These are phyloP conservation scores for Greenwoodochromis staneri DNA, from an alignment of 2,113 vertebrate genomes.

Conservation along the genomic window DNA sequence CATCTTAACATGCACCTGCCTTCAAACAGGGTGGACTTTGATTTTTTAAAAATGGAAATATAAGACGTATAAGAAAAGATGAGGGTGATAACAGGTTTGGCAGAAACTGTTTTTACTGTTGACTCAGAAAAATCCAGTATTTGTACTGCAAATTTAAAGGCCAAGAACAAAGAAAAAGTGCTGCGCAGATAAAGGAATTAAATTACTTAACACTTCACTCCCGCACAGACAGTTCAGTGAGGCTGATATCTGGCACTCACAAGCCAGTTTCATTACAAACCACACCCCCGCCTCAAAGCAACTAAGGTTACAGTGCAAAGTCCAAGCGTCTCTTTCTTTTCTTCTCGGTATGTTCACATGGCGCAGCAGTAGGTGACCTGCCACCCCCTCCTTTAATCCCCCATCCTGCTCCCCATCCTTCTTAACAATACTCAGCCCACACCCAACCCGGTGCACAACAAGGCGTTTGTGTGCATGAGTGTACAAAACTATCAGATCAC, in stretches of 20 bases:
- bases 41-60: not conserved
- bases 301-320: not conserved
- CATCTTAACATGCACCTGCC: not conserved
- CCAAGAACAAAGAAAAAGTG: not conserved
- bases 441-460: not conserved
- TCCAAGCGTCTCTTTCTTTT: not conserved
- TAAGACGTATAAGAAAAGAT: not conserved
- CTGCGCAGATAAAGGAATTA: not conserved
- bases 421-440: slow-evolving; percentile 13
- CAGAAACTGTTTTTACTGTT: not conserved
- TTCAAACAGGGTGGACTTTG: not conserved
- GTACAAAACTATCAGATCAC: not conserved
- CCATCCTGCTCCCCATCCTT: not conserved
- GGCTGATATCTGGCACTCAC: not conserved
- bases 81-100: not conserved
- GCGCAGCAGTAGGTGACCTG: not conserved
- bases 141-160: not conserved
- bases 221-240: not conserved
- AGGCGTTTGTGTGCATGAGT: not conserved
- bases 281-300: not conserved
- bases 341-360: not conserved
- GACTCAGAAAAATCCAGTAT: not conserved
- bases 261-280: not conserved
- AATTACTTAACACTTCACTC: not conserved
- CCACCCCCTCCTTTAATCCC: not conserved